phyloP scores from a whole-genome alignment of 2,888 invertebrate species.

The Nymphalis c-album region DNA sequence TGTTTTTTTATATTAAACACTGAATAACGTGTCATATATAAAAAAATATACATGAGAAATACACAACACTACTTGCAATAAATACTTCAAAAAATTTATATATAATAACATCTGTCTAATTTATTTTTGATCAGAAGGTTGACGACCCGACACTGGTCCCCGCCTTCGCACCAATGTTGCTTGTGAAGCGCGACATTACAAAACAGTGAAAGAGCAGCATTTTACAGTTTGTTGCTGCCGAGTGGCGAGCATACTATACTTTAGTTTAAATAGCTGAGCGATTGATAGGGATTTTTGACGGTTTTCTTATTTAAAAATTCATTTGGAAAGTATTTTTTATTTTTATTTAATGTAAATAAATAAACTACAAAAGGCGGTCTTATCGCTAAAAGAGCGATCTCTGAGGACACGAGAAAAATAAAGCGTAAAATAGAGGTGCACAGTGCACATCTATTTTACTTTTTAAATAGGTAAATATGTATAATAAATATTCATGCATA shows the following conservation, averaged over 20 bases:
- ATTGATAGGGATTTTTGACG: not conserved
- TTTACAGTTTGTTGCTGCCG: slow-evolving; percentile 24
- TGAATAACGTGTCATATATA: no score
- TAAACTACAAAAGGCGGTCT: no score
- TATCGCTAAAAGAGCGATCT: no score
- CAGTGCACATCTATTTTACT: no score
- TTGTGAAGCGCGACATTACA: slow-evolving; percentile 74
- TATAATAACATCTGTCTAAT: slow-evolving; percentile 19
- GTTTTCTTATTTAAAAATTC: not conserved
- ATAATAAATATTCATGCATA: no score
- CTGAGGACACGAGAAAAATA: no score
- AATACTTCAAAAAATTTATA: not conserved
- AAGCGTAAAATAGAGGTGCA: no score
- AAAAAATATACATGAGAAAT: not conserved
- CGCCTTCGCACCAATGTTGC: slow-evolving; percentile 62
- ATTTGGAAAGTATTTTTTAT: not conserved
- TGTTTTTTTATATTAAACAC: no score
- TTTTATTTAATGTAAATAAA: no score
- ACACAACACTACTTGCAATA: not conserved
- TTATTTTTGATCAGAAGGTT: slow-evolving; percentile 59
- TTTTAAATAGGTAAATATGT: no score
- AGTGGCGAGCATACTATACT: not conserved
- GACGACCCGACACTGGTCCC: slow-evolving; percentile 60
- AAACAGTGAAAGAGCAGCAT: slow-evolving; percentile 51
- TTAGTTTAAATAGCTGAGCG: not conserved